Evolutionary conservation across 2,113 vertebrate genomes (phyloP).

Genomic region (Macaca mulatta): DNA sequence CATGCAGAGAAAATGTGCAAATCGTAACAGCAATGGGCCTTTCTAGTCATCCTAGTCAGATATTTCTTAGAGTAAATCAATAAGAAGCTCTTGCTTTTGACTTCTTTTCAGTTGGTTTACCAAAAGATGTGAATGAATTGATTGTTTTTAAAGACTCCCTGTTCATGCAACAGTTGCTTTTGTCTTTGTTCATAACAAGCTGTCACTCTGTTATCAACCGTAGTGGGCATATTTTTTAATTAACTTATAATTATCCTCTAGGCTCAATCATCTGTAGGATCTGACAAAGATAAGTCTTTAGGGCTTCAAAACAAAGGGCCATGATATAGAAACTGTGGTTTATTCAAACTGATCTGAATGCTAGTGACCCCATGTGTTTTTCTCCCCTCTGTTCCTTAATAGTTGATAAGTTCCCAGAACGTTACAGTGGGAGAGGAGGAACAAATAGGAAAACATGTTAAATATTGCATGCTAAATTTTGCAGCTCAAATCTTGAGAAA

Average conservation of each 20-base stretch:
- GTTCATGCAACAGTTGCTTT: not conserved
- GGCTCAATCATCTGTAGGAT: not conserved
- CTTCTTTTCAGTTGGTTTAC: not conserved
- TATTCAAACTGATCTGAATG: not conserved
- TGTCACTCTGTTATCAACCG: not conserved
- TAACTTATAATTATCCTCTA: not conserved
- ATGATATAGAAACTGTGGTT: not conserved
- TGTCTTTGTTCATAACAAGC: not conserved
- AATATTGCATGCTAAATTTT: not conserved
- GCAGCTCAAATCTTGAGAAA: not conserved
- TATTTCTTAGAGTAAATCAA: not conserved
- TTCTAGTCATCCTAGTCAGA: not conserved
- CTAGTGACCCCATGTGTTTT: fast-evolving
- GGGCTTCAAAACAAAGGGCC: not conserved
- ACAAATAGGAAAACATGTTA: not conserved
- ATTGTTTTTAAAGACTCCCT: not conserved
- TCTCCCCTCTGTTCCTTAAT: not conserved
- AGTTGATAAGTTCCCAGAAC: fast-evolving
- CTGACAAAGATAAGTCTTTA: not conserved
- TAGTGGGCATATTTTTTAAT: not conserved
- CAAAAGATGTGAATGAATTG: not conserved
- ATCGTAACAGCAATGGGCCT: no score
- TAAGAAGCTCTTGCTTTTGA: not conserved
- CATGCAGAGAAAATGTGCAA: not conserved
- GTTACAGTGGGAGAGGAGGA: not conserved